Conservation (phyloP, 2,797 vertebrate genomes). For the Rhynchotus rufescens region DNA sequence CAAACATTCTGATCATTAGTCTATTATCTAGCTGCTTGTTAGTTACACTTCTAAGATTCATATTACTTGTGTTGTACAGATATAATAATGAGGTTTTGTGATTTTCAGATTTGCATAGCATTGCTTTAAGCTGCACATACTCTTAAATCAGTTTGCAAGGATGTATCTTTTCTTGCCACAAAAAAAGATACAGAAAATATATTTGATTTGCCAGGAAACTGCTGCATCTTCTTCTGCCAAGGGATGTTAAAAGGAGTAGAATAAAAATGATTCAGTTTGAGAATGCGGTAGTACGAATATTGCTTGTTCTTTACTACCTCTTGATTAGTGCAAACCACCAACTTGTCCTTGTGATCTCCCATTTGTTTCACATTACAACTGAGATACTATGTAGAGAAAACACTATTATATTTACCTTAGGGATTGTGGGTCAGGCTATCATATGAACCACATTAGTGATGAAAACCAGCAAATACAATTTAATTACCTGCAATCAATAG, state of each 20-base stretch:
- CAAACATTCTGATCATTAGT: not conserved
- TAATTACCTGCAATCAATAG: slow-evolving; percentile 74
- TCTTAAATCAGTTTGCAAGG: not conserved
- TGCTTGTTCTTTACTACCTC: not conserved
- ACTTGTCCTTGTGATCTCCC: not conserved
- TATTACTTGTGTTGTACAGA: not conserved
- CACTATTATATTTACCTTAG: not conserved
- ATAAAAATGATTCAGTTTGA: not conserved
- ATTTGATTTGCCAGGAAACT: not conserved
- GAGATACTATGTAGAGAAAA: not conserved
- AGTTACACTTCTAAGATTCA: not conserved
- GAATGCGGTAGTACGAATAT: not conserved
- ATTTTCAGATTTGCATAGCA: not conserved
- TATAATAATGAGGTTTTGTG: not conserved
- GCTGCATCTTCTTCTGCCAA: not conserved
- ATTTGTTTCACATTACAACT: not conserved
- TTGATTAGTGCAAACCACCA: not conserved
- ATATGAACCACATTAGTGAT: slow-evolving; percentile 19
- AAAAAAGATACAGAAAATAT: accelerated
- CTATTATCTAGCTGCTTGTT: not conserved
- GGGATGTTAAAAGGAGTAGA: not conserved
- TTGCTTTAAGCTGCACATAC: not conserved
- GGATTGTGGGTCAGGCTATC: slow-evolving; percentile 6
- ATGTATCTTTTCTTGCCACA: not conserved
- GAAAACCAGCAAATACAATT: slow-evolving; percentile 63